These are phyloP conservation scores for Sycophila sp. DNA, from an alignment of 1,140 invertebrate species.

Conservation along the genomic window DNA sequence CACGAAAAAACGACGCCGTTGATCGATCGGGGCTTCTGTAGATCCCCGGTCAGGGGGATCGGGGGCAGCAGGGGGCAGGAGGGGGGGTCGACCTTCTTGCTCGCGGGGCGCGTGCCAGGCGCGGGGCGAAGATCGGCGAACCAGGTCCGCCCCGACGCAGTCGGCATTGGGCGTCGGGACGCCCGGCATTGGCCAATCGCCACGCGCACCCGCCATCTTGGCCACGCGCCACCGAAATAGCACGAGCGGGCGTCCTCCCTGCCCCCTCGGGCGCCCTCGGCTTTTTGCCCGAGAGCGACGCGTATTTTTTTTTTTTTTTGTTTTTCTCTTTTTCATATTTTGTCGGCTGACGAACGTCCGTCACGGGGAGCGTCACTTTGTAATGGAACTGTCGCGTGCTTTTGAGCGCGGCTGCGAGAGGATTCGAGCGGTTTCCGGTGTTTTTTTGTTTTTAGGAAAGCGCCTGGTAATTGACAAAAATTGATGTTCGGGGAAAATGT, in stretches of 20 bases:
- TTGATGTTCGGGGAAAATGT: too few relatives aligned
- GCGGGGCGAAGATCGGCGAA: conserved; percentile 17
- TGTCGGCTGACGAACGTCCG: background rate
- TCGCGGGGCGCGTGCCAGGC: background rate
- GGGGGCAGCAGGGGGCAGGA: background rate
- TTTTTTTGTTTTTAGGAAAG: too few relatives aligned
- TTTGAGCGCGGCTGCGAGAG: too few relatives aligned
- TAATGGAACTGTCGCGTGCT: background rate
- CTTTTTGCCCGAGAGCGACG: too few relatives aligned
- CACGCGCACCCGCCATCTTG: conserved; percentile 1
- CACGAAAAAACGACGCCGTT: background rate
- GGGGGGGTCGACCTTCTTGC: background rate
- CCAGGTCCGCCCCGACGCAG: background rate
- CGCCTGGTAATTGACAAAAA: too few relatives aligned
- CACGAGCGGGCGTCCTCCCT: background rate
- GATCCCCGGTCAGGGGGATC: background rate
- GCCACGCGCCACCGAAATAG: conserved; percentile 14
- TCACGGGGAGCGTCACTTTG: background rate
- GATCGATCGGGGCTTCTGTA: background rate
- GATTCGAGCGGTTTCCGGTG: too few relatives aligned
- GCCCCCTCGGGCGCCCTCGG: background rate
- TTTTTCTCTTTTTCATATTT: background rate
- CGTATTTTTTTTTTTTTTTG: background rate
- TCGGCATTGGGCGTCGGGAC: conserved; percentile 22
- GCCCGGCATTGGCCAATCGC: conserved; percentile 4